These are phyloP conservation scores for Rallus limicola DNA, from an alignment of 2,113 vertebrate species.

Conservation along the genomic window DNA sequence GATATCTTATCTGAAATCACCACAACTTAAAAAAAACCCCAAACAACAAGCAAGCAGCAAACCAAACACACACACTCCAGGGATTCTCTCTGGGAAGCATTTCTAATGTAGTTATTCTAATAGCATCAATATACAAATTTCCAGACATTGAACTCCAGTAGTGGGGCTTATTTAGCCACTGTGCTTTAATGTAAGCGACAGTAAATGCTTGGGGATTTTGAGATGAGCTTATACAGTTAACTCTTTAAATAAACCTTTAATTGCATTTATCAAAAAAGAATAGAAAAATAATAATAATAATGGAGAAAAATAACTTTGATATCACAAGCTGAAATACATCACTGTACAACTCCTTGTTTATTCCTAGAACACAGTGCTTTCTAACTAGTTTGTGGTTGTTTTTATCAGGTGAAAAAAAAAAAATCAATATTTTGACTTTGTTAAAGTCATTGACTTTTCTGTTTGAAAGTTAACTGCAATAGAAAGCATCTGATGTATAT, in stretches of 20 bases:
- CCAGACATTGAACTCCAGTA: neutral
- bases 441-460: conserved; percentile 3
- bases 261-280: neutral
- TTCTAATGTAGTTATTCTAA: conserved; percentile 4
- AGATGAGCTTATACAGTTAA: neutral
- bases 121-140: neutral
- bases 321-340: neutral
- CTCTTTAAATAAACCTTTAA: neutral
- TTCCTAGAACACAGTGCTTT: neutral
- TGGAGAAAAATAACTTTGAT: neutral
- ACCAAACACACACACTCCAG: neutral
- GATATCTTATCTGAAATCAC: neutral
- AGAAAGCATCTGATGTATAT: neutral
- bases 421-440: conserved; percentile 24
- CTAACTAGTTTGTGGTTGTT: neutral
- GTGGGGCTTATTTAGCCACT: neutral
- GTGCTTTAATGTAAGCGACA: neutral
- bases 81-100: neutral
- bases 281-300: neutral
- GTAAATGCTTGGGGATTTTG: conserved; percentile 12
- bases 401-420: conserved; percentile 2
- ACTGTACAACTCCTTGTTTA: neutral
- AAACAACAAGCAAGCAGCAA: too few relatives aligned
- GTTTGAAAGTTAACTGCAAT: neutral
- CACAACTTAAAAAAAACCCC: neutral